Evolutionary conservation across 2,797 vertebrate genomes (phyloP).

Genomic region (Gambelia wislizenii): DNA sequence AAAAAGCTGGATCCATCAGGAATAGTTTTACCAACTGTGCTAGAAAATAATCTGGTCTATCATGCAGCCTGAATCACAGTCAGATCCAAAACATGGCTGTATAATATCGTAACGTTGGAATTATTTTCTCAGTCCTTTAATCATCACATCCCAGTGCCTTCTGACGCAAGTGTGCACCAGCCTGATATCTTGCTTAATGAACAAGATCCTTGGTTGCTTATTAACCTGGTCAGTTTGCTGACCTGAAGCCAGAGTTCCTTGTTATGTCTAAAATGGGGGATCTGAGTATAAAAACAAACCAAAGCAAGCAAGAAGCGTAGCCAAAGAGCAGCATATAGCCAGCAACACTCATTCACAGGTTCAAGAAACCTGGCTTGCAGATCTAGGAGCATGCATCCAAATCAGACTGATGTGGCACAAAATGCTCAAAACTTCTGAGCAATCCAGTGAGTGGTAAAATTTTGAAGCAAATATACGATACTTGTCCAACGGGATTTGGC

Average conservation of each 20-base stretch:
- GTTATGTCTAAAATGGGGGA: neutral
- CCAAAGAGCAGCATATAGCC: neutral
- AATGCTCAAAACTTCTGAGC: neutral
- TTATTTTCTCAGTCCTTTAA: neutral
- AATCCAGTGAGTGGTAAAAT: neutral
- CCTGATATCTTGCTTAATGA: neutral
- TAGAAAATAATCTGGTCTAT: neutral
- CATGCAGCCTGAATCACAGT: too few relatives aligned
- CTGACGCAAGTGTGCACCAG: neutral
- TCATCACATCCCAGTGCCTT: neutral
- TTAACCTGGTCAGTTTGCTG: neutral
- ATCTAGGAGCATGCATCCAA: neutral
- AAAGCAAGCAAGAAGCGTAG: neutral
- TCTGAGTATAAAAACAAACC: neutral
- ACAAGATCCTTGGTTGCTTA: neutral
- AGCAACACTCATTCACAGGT: too few relatives aligned
- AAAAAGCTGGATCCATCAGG: neutral
- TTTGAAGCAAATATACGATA: neutral
- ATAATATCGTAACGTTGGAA: neutral
- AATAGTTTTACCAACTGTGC: neutral
- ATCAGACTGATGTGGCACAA: neutral
- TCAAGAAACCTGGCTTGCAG: neutral
- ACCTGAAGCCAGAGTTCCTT: neutral
- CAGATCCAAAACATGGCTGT: neutral
- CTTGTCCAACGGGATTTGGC: neutral